Evolutionary conservation across 2,113 vertebrate species (phyloP), one percentile per base, ranked within the genome.

Genomic region (Crocuta crocuta): DNA sequence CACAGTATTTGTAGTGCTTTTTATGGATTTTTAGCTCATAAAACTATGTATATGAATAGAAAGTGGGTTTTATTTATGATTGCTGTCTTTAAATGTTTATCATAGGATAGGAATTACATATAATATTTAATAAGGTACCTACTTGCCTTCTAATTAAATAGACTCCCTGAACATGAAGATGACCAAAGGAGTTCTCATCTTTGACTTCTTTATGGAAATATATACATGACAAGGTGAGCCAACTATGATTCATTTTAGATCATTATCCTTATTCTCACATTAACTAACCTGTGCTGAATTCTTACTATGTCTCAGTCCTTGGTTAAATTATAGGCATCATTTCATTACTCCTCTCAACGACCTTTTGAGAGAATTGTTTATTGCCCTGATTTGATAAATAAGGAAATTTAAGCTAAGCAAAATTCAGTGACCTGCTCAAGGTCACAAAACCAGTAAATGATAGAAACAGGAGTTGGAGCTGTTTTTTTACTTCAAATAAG

Each of bases 41-140:
- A 90, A 95, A 79, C 55, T 81, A 31, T 94, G 55, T 24, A 16
- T 80, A 33, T 80, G 3, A 55, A 35, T 96, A 58, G 74, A 94
- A 88, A 91, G 2, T 79, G 11, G 11, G 7, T 33, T 96, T 95
- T 96, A 84, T 94, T 93, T 95, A 68, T 96, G 48, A 83, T 94
- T 85, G 39, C 31, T 61, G 10, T 55, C 82, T 95, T 89, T 92
- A 65, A 85, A 50, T 82, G 58, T 92, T 97, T 95, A 87, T 80
- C n/a, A 87, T 2, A 50, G 11, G 3, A 26, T 95, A 53, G 10
- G n/a, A 74, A 70, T 88, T 82, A 33, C 17, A 53, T 24, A 71
- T 53, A 63, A 55, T 17, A 63, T 50, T 70, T 3, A 53, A 81
- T 70, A 76, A 84, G 35, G 50, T 5, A 88, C 58, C 31, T 84